phyloP scores from a whole-genome alignment of 2,797 vertebrate genomes.

The Fringilla coelebs region DNA sequence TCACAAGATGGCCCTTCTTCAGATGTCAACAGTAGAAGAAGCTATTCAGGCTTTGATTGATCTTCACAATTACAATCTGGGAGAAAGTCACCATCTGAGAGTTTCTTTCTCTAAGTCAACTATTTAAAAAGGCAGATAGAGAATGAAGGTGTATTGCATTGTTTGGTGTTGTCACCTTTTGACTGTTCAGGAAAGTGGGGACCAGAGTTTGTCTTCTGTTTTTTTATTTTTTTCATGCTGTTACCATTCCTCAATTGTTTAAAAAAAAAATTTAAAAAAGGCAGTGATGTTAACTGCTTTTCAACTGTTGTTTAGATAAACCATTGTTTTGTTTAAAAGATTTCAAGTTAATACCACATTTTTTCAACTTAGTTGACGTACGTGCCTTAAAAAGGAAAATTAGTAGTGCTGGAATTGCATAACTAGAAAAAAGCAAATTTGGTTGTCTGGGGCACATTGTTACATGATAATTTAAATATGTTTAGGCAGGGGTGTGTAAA shows the following conservation, averaged over 20 bases:
- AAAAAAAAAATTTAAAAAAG: constrained; percentile 47
- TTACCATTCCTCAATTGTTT: constrained; percentile 82
- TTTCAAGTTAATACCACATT: constrained; percentile 75
- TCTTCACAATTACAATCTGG: constrained; percentile 98
- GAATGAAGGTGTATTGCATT: constrained; percentile 72
- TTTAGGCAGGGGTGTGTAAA: constrained; percentile 83
- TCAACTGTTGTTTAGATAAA: constrained; percentile 78
- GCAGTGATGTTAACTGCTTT: constrained; percentile 73
- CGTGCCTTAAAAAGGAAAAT: constrained; percentile 93
- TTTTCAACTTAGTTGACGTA: constrained; percentile 83
- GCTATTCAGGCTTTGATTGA: constrained; percentile 95
- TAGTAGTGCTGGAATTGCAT: constrained; percentile 77
- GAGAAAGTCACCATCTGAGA: constrained; percentile 94
- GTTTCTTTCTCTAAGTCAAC: constrained; percentile 98
- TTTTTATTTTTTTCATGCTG: constrained; percentile 66
- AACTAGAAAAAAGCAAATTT: constrained; percentile 75
- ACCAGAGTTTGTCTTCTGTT: constrained; percentile 81
- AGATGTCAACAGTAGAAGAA: constrained; percentile 97
- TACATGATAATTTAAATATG: constrained; percentile 77
- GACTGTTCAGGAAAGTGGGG: constrained; percentile 86
- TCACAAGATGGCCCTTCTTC: constrained; percentile 98
- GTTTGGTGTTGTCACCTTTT: constrained; percentile 77
- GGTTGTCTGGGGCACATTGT: constrained; percentile 84
- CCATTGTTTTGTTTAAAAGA: constrained; percentile 73
- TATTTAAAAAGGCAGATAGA: constrained; percentile 80